Conservation (phyloP, 2,888 invertebrate species). For the Ditula angustiorana region DNA sequence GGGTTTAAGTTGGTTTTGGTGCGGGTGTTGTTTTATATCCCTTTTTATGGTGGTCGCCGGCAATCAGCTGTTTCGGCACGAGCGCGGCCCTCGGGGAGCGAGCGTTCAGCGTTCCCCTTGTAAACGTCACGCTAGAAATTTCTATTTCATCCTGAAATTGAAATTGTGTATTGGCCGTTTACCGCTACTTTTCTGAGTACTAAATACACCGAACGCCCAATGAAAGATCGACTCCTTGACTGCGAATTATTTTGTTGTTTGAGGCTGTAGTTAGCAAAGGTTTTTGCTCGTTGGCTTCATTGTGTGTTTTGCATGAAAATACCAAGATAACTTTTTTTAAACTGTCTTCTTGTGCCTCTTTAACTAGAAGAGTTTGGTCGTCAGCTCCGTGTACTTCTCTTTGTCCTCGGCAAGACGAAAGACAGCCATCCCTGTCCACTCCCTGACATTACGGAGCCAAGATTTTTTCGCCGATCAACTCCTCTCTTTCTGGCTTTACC, state of each 20-base stretch:
- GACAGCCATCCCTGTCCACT: no score
- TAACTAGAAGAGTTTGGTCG: no score
- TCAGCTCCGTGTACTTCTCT: no score
- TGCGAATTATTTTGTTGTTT: slow-evolving; percentile 5
- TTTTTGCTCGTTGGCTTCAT: background rate
- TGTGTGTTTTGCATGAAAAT: no score
- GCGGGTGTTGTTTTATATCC: slow-evolving; percentile 54
- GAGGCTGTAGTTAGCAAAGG: background rate
- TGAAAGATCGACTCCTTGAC: slow-evolving; percentile 11
- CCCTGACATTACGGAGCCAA: no score
- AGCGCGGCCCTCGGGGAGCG: slow-evolving; percentile 72
- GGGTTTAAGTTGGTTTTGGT: slow-evolving; percentile 47
- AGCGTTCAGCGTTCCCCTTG: slow-evolving; percentile 58
- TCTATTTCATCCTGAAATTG: slow-evolving; percentile 65
- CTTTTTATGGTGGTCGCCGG: slow-evolving; percentile 79
- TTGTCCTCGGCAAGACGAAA: no score
- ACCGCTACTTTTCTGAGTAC: slow-evolving; percentile 14
- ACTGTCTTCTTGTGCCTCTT: no score
- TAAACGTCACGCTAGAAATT: slow-evolving; percentile 52
- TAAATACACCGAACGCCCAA: background rate
- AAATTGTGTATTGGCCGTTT: slow-evolving; percentile 51
- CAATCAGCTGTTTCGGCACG: slow-evolving; percentile 84
- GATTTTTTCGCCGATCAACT: no score
- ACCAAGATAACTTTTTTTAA: no score
- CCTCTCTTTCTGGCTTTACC: no score